A percentile compares a stretch with the other conserved stretches of the same genome.
Conservation (phyloP, 1,140 invertebrate genomes). For the Platyura marginata region DNA sequence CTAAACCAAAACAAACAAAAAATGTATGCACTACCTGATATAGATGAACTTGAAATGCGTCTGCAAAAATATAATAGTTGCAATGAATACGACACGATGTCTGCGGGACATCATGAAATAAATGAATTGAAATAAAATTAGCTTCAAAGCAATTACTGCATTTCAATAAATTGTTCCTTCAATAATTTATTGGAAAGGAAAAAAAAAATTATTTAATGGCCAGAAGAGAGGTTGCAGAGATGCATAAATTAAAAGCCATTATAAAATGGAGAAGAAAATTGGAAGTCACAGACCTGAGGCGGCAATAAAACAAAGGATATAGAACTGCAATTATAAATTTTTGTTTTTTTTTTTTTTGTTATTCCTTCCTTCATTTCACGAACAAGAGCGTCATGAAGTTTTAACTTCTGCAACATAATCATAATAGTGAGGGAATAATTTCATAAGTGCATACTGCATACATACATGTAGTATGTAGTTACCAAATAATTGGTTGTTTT, state of each 20-base stretch:
- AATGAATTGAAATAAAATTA: conserved; percentile 2
- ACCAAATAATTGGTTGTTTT: no score
- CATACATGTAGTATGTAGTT: no score
- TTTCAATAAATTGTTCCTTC: conserved; percentile 2
- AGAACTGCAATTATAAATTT: neutral
- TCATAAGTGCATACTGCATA: neutral
- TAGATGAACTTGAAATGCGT: neutral
- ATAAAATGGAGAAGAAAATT: neutral
- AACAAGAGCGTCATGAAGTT: neutral
- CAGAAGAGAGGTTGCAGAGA: neutral
- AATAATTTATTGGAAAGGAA: conserved; percentile 1
- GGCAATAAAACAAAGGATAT: neutral
- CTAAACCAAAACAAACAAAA: neutral
- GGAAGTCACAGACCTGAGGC: neutral
- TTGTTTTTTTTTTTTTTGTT: neutral
- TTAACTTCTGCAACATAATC: no score
- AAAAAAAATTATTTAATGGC: neutral
- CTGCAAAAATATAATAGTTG: neutral
- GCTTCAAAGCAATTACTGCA: conserved; percentile 2
- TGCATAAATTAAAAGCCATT: neutral
- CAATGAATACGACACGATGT: conserved; percentile 2
- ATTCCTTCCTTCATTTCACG: neutral
- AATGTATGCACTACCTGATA: neutral
- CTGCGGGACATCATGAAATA: conserved; percentile 2
- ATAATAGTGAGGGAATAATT: no score